A percentile compares a stretch with the other conserved stretches of the same genome.
Evolutionary conservation across 2,888 invertebrate species (phyloP).

Genomic region (Caenorhabditis sp.): DNA sequence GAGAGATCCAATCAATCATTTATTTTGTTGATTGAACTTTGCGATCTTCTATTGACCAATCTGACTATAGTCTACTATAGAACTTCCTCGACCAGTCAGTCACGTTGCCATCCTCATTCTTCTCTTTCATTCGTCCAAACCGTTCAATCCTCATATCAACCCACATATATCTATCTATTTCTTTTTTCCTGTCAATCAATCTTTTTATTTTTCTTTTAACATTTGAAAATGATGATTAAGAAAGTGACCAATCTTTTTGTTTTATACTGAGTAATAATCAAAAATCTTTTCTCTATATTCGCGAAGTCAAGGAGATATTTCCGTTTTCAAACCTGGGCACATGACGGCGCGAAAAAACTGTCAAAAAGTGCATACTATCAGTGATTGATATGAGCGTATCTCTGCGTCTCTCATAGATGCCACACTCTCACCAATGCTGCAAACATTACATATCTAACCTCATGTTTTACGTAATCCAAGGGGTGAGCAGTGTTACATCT

Average conservation of each 20-base stretch:
- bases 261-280: conserved; percentile 15
- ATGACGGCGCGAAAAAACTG: conserved; percentile 36
- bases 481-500: background rate
- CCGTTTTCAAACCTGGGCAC: conserved; percentile 27
- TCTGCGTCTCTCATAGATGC: conserved; percentile 23
- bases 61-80: conserved; percentile 9
- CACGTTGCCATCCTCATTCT: conserved; percentile 41
- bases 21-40: conserved; percentile 9
- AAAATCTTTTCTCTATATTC: conserved; percentile 31
- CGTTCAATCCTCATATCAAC: conserved; percentile 44
- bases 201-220: conserved; percentile 24
- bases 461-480: conserved; percentile 16
- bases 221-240: conserved; percentile 5
- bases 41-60: background rate
- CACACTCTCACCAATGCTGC: conserved; percentile 21
- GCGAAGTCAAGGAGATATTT: conserved; percentile 8
- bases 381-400: conserved; percentile 12
- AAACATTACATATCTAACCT: conserved; percentile 43
- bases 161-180: conserved; percentile 22
- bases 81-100: conserved; percentile 24
- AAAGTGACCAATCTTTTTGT: background rate
- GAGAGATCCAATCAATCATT: background rate
- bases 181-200: conserved; percentile 37
- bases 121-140: conserved; percentile 35
- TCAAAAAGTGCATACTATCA: conserved; percentile 54